Evolutionary conservation across 2,797 vertebrate genomes (phyloP), one percentile per base, ranked within the genome.

Genomic region (Parambassis ranga): DNA sequence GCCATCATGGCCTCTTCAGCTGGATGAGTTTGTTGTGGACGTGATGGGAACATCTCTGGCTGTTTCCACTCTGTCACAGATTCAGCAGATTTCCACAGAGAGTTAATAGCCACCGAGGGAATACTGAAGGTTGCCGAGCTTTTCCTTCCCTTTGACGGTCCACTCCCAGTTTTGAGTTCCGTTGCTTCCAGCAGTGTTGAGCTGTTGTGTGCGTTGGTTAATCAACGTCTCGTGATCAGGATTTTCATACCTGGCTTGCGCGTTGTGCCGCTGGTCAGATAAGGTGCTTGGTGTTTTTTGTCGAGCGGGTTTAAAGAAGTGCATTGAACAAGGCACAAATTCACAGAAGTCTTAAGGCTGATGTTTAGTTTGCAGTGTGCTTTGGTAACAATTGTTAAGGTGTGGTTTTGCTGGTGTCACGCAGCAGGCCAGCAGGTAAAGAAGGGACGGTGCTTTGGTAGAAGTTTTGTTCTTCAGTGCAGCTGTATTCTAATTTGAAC

Each of bases 191-290:
- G 32, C 27, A 41, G 31, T 16, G 38, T 42, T 58, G 31, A 57
- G 48, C 58, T 46, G 36, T 65, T 41, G 46, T 58, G 2, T 36
- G 20, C 14, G 7, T 7, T 23, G 19, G 26, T 42, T 68, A 48
- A 75, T 70, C 49, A 41, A 26, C 53, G 28, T 55, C 75, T 70
- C 6, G 32, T 83, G 80, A 10, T 77, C 23, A 2, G 56, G 78
- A 69, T 87, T 85, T 83, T 73, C 71, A 63, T 77, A 70, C 46
- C 43, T 59, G 61, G 23, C 46, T 26, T 42, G 36, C 20, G 7
- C 26, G 55, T 43, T 51, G 31, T 57, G 10, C 37, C 27, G 27
- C 3, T 35, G 19, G 42, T 20, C 37, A 19, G 27, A 19, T n/a
- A 2, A 13, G 47, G 13, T 24, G 32, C 2, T n/a, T n/a, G n/a